Evolutionary conservation across 1,140 invertebrate species (phyloP), one percentile per base, ranked within the genome.

Genomic region (Drosophila novamexicana): DNA sequence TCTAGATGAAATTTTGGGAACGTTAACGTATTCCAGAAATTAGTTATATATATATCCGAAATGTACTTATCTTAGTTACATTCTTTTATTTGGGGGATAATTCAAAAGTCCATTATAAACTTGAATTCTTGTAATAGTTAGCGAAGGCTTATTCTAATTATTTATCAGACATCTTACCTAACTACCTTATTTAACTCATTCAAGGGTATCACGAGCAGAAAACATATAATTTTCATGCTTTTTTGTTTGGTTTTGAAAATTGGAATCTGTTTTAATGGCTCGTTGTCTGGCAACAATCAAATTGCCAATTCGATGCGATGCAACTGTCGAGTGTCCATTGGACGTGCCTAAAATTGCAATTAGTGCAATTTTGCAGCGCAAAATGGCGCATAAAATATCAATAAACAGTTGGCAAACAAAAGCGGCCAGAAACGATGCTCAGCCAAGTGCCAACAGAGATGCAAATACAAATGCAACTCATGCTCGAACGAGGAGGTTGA

Each of bases 281-380:
- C 36, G 62, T 45, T 37, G 64, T 63, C 44, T 66, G 69, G 68
- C 61, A 79, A 79, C 76, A 79, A 88, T 86, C 70, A 74, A 74
- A 86, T 79, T 63, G 65, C 57, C 61, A 83, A 83, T 79, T 77
- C 76, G 18, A 50, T 83, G 83, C 82, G 79, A 88, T 88, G 72
- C 82, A 79, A 86, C 82, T 86, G 67, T 65, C 54, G 69, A 77
- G 61, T 59, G 75, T 22, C 34, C 71, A 56, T 42, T 70, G 75
- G 70, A 85, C 83, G 82, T 85, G 82, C 75, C 83, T 79, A 83
- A 86, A 86, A 86, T 86, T 77, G 79, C 82, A 86, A 86, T 82
- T 86, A 88, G 84, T 74, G 64, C 72, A 76, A 73, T 72, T 59
- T 72, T 70, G 75, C 54, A 65, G 49, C 34, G 36, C 47, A 71